These are phyloP conservation scores for Camponotus vicinus DNA, from an alignment of 1,140 invertebrate species.

Conservation along the genomic window DNA sequence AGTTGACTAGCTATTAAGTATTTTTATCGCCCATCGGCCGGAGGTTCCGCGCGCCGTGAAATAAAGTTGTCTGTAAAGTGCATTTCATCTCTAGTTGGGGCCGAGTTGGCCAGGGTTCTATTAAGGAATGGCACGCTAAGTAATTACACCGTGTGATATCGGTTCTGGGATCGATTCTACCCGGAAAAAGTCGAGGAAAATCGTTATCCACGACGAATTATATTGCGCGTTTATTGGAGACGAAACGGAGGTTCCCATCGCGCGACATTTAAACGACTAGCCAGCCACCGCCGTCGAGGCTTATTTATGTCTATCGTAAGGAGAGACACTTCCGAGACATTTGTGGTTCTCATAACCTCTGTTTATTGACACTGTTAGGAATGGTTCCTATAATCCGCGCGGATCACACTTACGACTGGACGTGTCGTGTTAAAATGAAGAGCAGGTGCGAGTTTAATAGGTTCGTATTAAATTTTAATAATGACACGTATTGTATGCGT, in stretches of 20 bases:
- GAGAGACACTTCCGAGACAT: slow-evolving; percentile 74
- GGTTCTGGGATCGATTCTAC: slow-evolving; percentile 32
- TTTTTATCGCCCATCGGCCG: slow-evolving; percentile 31
- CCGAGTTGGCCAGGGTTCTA: slow-evolving; percentile 40
- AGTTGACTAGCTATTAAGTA: slow-evolving; percentile 58
- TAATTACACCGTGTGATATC: slow-evolving; percentile 59
- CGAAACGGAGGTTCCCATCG: slow-evolving; percentile 45
- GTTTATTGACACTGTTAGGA: slow-evolving; percentile 77
- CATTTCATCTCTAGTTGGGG: slow-evolving; percentile 49
- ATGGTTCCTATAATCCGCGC: slow-evolving; percentile 66
- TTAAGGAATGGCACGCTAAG: slow-evolving; percentile 68
- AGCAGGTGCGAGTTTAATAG: slow-evolving; percentile 52
- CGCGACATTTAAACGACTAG: slow-evolving; percentile 74
- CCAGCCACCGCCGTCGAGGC: slow-evolving; percentile 46
- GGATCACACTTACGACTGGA: slow-evolving; percentile 33
- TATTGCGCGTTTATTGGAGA: slow-evolving; percentile 40
- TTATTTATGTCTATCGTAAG: slow-evolving; percentile 76
- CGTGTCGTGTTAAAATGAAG: not conserved
- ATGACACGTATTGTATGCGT: not conserved
- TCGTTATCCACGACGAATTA: slow-evolving; percentile 45
- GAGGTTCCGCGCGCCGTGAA: slow-evolving; percentile 24
- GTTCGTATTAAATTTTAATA: slow-evolving; percentile 56
- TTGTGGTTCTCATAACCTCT: slow-evolving; percentile 74
- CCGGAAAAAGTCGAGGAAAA: slow-evolving; percentile 26
- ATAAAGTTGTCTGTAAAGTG: slow-evolving; percentile 57